Evolutionary conservation across 2,797 vertebrate genomes (phyloP).

Genomic region (Okamejei kenojei): DNA sequence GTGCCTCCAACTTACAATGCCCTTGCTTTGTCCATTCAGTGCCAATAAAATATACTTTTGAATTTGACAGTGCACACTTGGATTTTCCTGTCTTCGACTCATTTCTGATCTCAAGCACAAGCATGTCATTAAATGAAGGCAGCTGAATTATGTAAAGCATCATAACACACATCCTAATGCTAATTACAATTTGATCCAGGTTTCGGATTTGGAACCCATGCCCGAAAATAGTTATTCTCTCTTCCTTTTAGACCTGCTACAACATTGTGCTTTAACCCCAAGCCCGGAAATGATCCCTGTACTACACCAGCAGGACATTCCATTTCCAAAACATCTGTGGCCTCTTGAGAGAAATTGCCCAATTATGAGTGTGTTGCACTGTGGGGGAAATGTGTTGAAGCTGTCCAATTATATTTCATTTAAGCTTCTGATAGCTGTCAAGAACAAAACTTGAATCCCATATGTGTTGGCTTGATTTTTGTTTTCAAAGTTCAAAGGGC

Average conservation of each 20-base stretch:
- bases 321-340: slow-evolving; percentile 22
- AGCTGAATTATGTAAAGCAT: not conserved
- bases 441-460: not conserved
- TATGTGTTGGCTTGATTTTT: not conserved
- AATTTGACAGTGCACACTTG: not conserved
- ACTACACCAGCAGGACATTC: not conserved
- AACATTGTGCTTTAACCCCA: not conserved
- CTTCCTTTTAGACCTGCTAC: not conserved
- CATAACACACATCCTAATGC: not conserved
- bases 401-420: slow-evolving; percentile 7
- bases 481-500: not conserved
- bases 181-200: not conserved
- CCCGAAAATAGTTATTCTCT: not conserved
- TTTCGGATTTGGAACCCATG: not conserved
- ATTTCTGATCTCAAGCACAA: not conserved
- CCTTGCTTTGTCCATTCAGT: not conserved
- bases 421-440: not conserved
- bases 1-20: too few relatives aligned
- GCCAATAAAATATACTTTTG: not conserved
- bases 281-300: not conserved
- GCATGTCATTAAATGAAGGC: not conserved
- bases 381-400: slow-evolving; percentile 8
- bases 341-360: slow-evolving; percentile 16
- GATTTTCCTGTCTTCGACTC: not conserved
- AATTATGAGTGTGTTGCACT: not conserved